Conservation (phyloP, 2,797 vertebrate species). For the Streptopelia turtur region DNA sequence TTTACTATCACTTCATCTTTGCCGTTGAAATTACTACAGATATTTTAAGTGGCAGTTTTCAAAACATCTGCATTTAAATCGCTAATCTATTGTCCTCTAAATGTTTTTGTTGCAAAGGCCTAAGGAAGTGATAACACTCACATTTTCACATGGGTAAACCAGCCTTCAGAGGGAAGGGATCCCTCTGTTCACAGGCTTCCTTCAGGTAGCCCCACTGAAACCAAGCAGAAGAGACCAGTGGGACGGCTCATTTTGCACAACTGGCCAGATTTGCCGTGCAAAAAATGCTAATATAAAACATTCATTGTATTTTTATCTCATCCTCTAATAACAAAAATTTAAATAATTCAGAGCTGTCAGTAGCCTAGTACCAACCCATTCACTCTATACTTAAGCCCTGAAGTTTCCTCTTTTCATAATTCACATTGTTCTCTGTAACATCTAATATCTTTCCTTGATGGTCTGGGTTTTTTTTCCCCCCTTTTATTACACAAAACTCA, state of each 20-base stretch:
- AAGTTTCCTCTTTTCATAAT: background rate
- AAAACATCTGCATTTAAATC: background rate
- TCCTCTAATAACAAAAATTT: background rate
- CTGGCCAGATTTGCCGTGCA: background rate
- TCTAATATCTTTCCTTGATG: background rate
- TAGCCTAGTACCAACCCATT: background rate
- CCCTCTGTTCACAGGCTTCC: background rate
- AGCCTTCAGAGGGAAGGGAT: background rate
- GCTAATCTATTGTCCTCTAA: fast-evolving
- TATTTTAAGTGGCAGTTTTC: background rate
- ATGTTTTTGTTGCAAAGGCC: background rate
- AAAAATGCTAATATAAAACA: background rate
- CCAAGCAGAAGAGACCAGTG: background rate
- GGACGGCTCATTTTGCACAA: background rate
- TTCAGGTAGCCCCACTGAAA: background rate
- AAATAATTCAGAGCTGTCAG: background rate
- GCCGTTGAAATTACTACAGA: background rate
- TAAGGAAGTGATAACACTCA: background rate
- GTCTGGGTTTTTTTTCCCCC: fast-evolving
- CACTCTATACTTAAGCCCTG: background rate
- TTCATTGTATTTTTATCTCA: background rate
- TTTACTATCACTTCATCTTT: background rate
- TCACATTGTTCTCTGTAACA: background rate
- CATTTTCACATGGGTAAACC: background rate
- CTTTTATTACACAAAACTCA: background rate